Conservation (phyloP, 2,113 vertebrate species). For the Microtus oregoni region DNA sequence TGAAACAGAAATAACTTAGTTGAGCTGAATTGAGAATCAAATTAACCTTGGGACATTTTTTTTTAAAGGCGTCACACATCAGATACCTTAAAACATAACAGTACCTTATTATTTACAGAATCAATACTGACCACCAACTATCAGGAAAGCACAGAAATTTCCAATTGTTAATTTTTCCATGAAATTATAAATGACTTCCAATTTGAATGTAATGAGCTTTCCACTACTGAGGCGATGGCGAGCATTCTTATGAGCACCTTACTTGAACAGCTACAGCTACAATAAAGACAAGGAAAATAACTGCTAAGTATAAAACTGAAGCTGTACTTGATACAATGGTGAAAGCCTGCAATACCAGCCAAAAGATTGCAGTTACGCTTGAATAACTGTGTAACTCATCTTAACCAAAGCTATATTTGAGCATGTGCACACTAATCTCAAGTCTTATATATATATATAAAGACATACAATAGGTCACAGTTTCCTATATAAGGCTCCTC, state of each 20-base stretch:
- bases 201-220: not conserved
- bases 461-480: not conserved
- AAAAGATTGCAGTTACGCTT: not conserved
- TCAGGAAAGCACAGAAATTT: slow-evolving; percentile 19
- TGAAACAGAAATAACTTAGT: not conserved
- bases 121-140: not conserved
- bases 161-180: not conserved
- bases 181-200: slow-evolving; percentile 46
- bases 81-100: slow-evolving; percentile 30
- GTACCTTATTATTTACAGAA: not conserved
- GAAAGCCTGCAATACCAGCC: not conserved
- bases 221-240: not conserved
- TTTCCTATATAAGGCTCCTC: not conserved
- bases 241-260: not conserved
- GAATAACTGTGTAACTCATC: not conserved
- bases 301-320: not conserved
- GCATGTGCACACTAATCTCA: not conserved
- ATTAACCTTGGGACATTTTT: not conserved
- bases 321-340: not conserved
- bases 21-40: slow-evolving; percentile 12
- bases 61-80: not conserved
- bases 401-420: not conserved
- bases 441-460: not conserved
- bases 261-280: not conserved
- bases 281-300: slow-evolving; percentile 20